A percentile compares a stretch with the other conserved stretches of the same genome.
phyloP scores from a whole-genome alignment of 2,113 vertebrate species.

The Carlito syrichta region DNA sequence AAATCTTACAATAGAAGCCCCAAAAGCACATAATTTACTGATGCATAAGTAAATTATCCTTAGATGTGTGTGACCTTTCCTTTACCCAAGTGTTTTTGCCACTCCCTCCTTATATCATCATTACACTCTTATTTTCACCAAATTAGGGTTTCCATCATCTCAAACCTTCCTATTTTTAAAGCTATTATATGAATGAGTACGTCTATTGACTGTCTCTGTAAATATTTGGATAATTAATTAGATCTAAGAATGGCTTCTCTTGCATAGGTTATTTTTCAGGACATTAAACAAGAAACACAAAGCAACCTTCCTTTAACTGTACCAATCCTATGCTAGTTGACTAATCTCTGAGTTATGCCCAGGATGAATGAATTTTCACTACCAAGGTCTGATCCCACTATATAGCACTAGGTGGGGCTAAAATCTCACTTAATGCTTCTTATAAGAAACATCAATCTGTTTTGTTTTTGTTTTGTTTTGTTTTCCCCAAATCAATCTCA shows the following conservation, averaged over 20 bases:
- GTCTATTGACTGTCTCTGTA: background rate
- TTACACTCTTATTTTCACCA: background rate
- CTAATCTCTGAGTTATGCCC: background rate
- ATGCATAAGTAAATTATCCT: background rate
- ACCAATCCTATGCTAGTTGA: background rate
- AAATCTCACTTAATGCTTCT: background rate
- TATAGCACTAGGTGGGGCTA: conserved; percentile 11
- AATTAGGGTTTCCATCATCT: background rate
- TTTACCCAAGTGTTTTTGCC: background rate
- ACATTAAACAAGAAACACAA: background rate
- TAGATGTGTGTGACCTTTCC: background rate
- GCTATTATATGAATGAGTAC: background rate
- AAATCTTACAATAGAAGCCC: too few species aligned
- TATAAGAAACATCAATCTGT: accelerated
- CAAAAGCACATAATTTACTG: background rate
- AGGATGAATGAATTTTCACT: background rate
- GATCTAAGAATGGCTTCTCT: background rate
- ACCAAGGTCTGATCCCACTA: background rate
- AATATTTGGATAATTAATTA: background rate
- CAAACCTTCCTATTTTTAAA: background rate
- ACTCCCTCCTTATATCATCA: background rate
- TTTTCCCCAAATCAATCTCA: background rate
- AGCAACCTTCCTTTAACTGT: background rate
- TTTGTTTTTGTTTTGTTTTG: accelerated
- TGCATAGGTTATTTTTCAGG: background rate